Evolutionary conservation across 2,797 vertebrate species (phyloP).

Genomic region (Thripadectes ignobilis): DNA sequence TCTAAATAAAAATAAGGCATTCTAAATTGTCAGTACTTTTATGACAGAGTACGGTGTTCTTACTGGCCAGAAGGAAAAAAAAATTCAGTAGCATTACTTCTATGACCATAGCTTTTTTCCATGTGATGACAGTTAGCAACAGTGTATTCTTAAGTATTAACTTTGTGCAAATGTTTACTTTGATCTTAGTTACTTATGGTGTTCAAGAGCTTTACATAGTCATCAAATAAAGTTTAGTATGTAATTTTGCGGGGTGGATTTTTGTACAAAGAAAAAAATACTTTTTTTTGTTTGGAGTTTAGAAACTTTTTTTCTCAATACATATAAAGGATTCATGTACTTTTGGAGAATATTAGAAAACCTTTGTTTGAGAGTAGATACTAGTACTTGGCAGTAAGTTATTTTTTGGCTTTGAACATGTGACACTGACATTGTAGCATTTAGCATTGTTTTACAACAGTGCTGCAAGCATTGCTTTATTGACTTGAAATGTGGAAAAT

Average conservation of each 20-base stretch:
- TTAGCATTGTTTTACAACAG: not conserved
- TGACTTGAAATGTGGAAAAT: not conserved
- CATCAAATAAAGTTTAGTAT: not conserved
- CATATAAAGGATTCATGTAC: fast-evolving
- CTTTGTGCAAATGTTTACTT: not conserved
- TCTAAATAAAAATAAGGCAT: not conserved
- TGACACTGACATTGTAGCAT: not conserved
- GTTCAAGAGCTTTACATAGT: not conserved
- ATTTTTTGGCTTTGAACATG: not conserved
- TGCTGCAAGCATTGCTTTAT: not conserved
- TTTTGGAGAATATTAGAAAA: not conserved
- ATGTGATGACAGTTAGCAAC: not conserved
- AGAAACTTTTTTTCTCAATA: not conserved
- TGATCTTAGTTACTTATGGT: not conserved
- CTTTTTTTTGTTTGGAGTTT: not conserved
- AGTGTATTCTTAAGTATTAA: not conserved
- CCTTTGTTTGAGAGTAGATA: not conserved
- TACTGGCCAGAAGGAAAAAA: not conserved
- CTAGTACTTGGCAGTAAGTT: not conserved
- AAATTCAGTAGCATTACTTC: not conserved
- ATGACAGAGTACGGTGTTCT: not conserved
- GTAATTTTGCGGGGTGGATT: not conserved
- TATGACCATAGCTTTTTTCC: not conserved
- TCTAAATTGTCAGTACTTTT: not conserved
- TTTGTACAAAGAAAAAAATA: not conserved